Percentiles rank a stretch among this genome's conserved stretches.
Conservation (phyloP, 2,113 vertebrate genomes). For the Mixornis gularis region DNA sequence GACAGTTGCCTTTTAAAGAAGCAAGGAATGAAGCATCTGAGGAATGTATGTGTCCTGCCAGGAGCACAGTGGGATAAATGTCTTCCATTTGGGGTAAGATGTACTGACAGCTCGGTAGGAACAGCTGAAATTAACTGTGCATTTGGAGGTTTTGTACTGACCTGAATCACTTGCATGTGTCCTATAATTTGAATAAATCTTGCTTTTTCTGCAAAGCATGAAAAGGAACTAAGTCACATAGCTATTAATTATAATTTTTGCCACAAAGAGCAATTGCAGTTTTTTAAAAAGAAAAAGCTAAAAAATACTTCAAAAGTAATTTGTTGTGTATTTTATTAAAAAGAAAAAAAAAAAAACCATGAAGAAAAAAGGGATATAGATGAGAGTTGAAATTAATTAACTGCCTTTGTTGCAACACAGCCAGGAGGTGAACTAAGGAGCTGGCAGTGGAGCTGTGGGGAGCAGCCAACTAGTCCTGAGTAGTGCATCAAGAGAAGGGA, state of each 20-base stretch:
- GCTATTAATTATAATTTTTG: neutral
- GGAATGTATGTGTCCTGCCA: neutral
- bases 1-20: neutral
- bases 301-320: neutral
- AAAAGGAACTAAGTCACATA: neutral
- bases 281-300: neutral
- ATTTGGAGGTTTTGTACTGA: neutral
- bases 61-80: conserved; percentile 9
- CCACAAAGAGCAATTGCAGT: neutral
- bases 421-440: fast-evolving
- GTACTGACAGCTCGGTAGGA: conserved; percentile 2
- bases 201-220: neutral
- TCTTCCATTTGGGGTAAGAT: conserved; percentile 1
- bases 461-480: neutral
- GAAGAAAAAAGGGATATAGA: neutral
- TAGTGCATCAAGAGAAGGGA: neutral
- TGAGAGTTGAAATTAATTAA: neutral
- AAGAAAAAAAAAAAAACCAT: neutral
- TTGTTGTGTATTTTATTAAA: neutral
- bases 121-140: conserved; percentile 15
- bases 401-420: neutral
- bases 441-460: neutral
- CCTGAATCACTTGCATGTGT: neutral
- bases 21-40: neutral
- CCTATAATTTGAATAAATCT: neutral